phyloP scores from a whole-genome alignment of 2,113 vertebrate species.

The Vulpes lagopus region DNA sequence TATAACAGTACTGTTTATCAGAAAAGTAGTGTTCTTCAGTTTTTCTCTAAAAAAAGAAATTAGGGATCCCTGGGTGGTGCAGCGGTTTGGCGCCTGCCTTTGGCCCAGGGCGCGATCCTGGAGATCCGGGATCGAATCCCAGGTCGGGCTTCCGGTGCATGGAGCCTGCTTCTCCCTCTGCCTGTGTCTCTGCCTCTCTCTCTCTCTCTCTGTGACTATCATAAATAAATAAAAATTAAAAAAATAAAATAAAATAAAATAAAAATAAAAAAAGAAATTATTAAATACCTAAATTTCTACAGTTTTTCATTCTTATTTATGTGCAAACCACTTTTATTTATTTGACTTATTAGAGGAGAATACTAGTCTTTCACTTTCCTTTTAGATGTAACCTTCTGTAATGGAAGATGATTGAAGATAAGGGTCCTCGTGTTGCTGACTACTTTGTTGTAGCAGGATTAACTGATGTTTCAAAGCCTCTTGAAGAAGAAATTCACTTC shows the following conservation, averaged over 20 bases:
- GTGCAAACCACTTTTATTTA: not conserved
- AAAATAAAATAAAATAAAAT: too few relatives aligned
- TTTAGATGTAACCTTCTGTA: conserved; percentile 87
- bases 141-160: too few relatives aligned
- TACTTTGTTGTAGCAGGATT: conserved; percentile 99
- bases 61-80: too few relatives aligned
- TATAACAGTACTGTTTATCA: not conserved
- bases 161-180: too few relatives aligned
- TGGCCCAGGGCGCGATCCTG: too few relatives aligned
- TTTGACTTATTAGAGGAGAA: not conserved
- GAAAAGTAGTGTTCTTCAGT: not conserved
- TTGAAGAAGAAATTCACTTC: conserved; percentile 97
- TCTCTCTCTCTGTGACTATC: too few relatives aligned
- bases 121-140: too few relatives aligned
- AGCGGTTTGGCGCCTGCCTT: too few relatives aligned
- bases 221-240: too few relatives aligned
- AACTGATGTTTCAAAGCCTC: conserved; percentile 94
- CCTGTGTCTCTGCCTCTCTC: too few relatives aligned
- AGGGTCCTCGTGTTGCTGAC: conserved; percentile 98
- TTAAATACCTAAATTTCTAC: not conserved
- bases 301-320: conserved; percentile 40
- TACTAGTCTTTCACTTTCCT: conserved; percentile 48
- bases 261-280: too few relatives aligned
- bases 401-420: conserved; percentile 99
- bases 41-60: too few relatives aligned